Percentiles rank a stretch among this genome's conserved stretches.
phyloP scores from a whole-genome alignment of 37 sponge, comb jelly and placozoan species.

The Ianthella basta region DNA sequence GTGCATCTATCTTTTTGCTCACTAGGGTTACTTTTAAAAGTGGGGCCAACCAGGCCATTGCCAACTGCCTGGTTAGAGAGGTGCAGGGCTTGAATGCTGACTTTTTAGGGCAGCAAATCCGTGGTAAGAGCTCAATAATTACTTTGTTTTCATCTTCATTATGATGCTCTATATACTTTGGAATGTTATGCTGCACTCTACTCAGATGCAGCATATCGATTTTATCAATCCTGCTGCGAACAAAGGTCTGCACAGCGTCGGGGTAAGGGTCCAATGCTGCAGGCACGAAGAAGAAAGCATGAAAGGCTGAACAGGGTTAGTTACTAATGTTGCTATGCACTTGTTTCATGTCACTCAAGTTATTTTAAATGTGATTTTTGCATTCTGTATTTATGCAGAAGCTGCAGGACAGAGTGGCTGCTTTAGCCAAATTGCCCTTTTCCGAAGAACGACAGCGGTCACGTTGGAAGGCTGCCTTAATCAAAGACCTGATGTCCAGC shows the following conservation, averaged over 20 bases:
- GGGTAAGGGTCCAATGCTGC: background rate
- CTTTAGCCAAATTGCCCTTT: background rate
- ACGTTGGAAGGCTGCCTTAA: background rate
- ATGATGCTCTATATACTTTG: no score
- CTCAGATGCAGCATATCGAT: background rate
- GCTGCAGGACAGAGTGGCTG: background rate
- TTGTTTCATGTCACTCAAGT: background rate
- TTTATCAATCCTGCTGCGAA: constrained; percentile 10
- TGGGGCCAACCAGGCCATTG: background rate
- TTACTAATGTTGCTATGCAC: background rate
- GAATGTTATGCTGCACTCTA: background rate
- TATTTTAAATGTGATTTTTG: no score
- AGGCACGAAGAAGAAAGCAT: background rate
- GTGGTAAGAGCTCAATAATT: no score
- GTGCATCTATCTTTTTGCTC: background rate
- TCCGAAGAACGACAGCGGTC: no score
- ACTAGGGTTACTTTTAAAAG: background rate
- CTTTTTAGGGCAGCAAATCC: no score
- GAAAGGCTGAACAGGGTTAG: constrained; percentile 23
- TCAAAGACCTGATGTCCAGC: constrained; percentile 1
- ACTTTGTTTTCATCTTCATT: no score
- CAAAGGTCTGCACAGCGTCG: background rate
- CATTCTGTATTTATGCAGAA: background rate
- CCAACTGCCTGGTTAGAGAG: background rate
- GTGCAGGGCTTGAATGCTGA: no score